Evolutionary conservation across 1,140 invertebrate species (phyloP).

Genomic region (Listronotus bonariensis): DNA sequence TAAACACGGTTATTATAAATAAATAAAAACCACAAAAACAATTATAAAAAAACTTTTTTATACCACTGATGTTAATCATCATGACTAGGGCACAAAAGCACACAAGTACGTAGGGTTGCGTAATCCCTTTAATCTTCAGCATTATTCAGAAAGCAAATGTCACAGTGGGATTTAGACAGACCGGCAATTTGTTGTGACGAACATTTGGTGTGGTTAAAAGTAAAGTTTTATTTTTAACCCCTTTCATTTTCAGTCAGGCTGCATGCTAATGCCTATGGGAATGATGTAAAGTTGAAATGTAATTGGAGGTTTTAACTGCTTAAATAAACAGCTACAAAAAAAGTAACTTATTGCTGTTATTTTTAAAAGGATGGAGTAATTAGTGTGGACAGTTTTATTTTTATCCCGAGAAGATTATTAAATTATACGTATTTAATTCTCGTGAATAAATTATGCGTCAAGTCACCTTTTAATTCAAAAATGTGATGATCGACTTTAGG

Average conservation of each 20-base stretch:
- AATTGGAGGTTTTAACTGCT: conserved; percentile 23
- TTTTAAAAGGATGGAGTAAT: no score
- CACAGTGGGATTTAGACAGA: conserved; percentile 21
- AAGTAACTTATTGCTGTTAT: conserved; percentile 5
- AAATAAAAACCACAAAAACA: conserved; percentile 4
- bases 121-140: conserved; percentile 21
- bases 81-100: conserved; percentile 9
- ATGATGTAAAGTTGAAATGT: conserved; percentile 14
- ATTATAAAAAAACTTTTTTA: conserved; percentile 3
- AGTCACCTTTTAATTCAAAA: no score
- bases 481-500: no score
- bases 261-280: no score
- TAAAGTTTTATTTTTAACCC: conserved; percentile 25
- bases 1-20: conserved; percentile 1
- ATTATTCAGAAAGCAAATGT: conserved; percentile 34
- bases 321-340: conserved; percentile 16
- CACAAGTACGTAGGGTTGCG: conserved; percentile 9
- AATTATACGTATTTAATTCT: no score
- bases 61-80: neutral
- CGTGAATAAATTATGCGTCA: no score
- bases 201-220: conserved; percentile 26
- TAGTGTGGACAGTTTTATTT: no score
- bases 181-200: conserved; percentile 25
- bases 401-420: no score
- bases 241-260: conserved; percentile 1